Evolutionary conservation across 2,113 vertebrate genomes (phyloP).

Genomic region (Monopterus albus): DNA sequence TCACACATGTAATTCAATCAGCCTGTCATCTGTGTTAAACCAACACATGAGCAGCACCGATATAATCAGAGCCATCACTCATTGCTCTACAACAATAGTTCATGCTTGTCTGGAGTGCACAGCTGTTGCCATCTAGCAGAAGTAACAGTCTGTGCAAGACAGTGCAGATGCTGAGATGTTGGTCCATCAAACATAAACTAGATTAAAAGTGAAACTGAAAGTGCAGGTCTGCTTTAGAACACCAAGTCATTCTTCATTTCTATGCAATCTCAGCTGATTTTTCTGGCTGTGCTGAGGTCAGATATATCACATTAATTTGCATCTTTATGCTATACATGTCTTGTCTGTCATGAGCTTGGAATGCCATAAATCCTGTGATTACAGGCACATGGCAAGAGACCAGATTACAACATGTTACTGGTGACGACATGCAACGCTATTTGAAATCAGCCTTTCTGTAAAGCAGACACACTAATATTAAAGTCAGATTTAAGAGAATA

Average conservation of each 20-base stretch:
- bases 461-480: slow-evolving; percentile 1
- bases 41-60: slow-evolving; percentile 54
- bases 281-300: neutral
- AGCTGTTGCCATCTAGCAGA: slow-evolving; percentile 56
- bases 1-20: slow-evolving; percentile 70
- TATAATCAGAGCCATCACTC: slow-evolving; percentile 68
- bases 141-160: too few species aligned
- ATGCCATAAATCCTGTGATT: slow-evolving; percentile 30
- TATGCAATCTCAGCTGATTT: slow-evolving; percentile 2
- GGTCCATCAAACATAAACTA: slow-evolving; percentile 11
- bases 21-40: slow-evolving; percentile 53
- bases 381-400: slow-evolving; percentile 32
- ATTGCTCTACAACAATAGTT: slow-evolving; percentile 61
- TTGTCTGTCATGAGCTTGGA: slow-evolving; percentile 40
- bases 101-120: slow-evolving; percentile 12
- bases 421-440: too few species aligned
- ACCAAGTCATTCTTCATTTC: neutral
- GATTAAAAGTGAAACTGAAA: slow-evolving; percentile 28
- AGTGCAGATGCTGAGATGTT: neutral
- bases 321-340: slow-evolving; percentile 1
- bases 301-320: slow-evolving; percentile 19
- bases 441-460: neutral
- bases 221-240: neutral
- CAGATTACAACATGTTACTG: too few species aligned
- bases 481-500: neutral